Base-by-base conservation (phyloP, 1,140 invertebrate species). In the Sesamia nonagrioides region DNA sequence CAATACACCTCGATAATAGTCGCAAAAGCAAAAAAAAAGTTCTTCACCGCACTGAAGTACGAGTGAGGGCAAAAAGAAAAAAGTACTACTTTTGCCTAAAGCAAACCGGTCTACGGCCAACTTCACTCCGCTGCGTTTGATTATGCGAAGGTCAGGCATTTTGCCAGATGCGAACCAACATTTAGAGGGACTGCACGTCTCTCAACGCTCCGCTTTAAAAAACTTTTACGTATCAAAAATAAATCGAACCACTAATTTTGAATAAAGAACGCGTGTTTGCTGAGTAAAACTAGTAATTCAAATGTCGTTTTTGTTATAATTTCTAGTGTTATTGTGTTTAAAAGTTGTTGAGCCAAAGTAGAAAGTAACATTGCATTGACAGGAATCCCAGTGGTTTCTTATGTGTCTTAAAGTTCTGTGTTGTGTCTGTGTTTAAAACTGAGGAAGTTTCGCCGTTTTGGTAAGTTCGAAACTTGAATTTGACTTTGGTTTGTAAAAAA, bases 81-180 rank as follows among this genome's bases (percentile, higher is more conserved):
- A 79, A 82, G 69, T 81, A 78, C 78, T 80, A 88, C 88, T 91
- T 89, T 89, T 89, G 89, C 86, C 89, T 85, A 91, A 90, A 88
- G 86, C 84, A 69, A 88, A 92, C 89, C 89, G 89, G 89, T 92
- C 80, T 77, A 71, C 58, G 81, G 76, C 90, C 81, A 90, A 89
- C 88, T 92, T 89, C 88, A 86, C 81, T 84, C 78, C 35, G 77
- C 73, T 84, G 87, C 85, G 85, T 88, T 88, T 91, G 84, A 91
- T 90, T 90, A 87, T 58, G 54, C 86, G 90, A 92, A 92, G 90
- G 88, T 89, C 89, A 91, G 82, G 76, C 78, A 37, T 74, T 54
- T 75, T 73, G 73, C 75, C 68, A 77, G 58, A 75, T 56, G 75
- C 77, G 61, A 71, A 79, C 84, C 61, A 77, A 60, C 81, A 15